These are phyloP conservation scores for Noturus placidus DNA, from an alignment of 2,113 vertebrate species.

Conservation along the genomic window DNA sequence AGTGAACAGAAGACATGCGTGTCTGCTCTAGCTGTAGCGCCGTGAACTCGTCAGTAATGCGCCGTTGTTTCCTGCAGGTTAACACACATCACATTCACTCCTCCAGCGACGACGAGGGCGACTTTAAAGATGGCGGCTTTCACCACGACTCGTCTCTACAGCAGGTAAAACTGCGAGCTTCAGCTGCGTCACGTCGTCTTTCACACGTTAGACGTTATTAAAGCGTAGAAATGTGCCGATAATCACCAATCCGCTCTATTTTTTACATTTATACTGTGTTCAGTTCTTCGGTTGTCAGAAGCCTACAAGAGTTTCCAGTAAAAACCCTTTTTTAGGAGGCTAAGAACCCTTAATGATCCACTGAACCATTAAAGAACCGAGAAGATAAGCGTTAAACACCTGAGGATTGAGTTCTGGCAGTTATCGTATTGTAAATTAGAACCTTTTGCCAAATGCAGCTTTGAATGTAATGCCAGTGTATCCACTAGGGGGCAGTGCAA, in stretches of 20 bases:
- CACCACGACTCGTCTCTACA: constrained; percentile 97
- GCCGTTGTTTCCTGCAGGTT: constrained; percentile 72
- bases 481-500: constrained; percentile 2
- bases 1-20: neutral
- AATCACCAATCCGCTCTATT: neutral
- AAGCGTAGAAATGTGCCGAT: neutral
- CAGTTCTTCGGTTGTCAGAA: neutral
- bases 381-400: neutral
- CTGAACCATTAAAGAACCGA: too few relatives aligned
- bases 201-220: neutral
- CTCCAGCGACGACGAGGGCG: constrained; percentile 97
- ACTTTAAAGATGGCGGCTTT: constrained; percentile 97
- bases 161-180: constrained; percentile 83
- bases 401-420: neutral
- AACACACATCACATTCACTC: constrained; percentile 98
- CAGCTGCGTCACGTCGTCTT: neutral
- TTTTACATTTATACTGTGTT: too few relatives aligned
- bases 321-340: neutral
- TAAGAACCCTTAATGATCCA: neutral
- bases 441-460: too few relatives aligned
- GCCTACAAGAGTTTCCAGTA: neutral
- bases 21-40: neutral
- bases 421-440: neutral
- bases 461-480: neutral
- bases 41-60: neutral